Base-by-base conservation (phyloP, 1,140 invertebrate genomes). In the Carposina sasakii region DNA sequence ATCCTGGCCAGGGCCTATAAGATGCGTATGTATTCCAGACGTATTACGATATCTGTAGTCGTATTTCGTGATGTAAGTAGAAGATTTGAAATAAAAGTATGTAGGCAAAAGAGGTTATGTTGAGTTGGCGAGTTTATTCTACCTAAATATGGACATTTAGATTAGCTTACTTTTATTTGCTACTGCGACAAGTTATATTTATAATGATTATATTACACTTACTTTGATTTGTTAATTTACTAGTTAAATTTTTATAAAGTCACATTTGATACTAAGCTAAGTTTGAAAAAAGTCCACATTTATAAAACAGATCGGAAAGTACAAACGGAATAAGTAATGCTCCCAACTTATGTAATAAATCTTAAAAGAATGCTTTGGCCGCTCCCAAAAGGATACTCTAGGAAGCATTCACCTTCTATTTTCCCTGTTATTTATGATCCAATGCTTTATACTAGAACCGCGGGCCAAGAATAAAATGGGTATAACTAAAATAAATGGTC, bases 281-380 rank as follows among this genome's bases (percentile, higher is more conserved):
- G n/a, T n/a, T n/a, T n/a, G 30, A 67, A 65, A 61, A 61, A 62
- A 55, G 52, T 67, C 59, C 52, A 70, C 74, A 70, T 73, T 70
- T 69, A 71, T 64, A 60, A 59, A 61, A 69, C 66, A 60, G 65
- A 68, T 63, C 60, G 60, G 53, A 63, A 75, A 68, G 76, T 67
- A 74, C 67, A 79, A 75, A 75, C 74, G 76, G 76, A 77, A 83
- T 78, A 81, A 83, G 76, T 73, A 79, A 81, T 83, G 78, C 70
- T 66, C 63, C 71, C 68, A 81, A 83, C 63, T 83, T 83, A 61
- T 66, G 76, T 69, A 76, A 83, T 83, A 83, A 83, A 83, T 83
- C 79, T 81, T 81, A 77, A 83, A 83, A 83, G 77, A 83, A 83
- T 83, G 76, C 77, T 83, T 70, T 75, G 75, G 68, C 67, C 70